Evolutionary conservation across 2,113 vertebrate genomes (phyloP).

Genomic region (Tyrannus savana): DNA sequence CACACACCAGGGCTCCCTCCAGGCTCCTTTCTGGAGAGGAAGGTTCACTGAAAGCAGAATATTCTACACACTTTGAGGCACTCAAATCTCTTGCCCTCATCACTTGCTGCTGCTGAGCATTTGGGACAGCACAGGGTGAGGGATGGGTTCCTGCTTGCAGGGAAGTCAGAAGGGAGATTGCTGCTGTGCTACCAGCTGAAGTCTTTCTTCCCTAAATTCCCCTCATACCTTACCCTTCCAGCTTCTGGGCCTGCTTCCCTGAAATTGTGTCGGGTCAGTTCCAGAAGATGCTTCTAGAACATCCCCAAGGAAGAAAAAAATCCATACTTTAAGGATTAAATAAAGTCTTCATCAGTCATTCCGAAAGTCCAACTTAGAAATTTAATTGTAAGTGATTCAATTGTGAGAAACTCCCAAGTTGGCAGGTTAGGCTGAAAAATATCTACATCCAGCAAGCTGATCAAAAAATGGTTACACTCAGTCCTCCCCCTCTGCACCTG

Average conservation of each 20-base stretch:
- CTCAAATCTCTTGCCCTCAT: not conserved
- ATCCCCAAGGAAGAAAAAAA: not conserved
- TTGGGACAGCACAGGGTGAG: not conserved
- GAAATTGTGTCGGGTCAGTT: not conserved
- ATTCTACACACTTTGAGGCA: not conserved
- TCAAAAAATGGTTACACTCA: accelerated
- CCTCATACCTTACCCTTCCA: not conserved
- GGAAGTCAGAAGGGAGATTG: not conserved
- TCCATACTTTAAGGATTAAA: not conserved
- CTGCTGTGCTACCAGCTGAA: not conserved
- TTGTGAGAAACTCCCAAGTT: not conserved
- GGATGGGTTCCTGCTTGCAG: not conserved
- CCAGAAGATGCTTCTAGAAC: not conserved
- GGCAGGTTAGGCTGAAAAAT: not conserved
- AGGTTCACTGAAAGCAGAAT: not conserved
- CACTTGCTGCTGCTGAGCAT: not conserved
- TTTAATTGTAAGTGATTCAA: not conserved
- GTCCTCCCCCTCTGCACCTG: accelerated
- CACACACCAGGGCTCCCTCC: not conserved
- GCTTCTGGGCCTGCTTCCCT: not conserved
- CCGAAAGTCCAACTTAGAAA: not conserved
- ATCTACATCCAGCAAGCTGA: not conserved
- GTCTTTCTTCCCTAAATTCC: not conserved
- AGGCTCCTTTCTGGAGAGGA: not conserved
- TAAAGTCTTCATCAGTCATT: not conserved